Conservation (phyloP, 2,888 invertebrate genomes). For the Rhagium mordax region DNA sequence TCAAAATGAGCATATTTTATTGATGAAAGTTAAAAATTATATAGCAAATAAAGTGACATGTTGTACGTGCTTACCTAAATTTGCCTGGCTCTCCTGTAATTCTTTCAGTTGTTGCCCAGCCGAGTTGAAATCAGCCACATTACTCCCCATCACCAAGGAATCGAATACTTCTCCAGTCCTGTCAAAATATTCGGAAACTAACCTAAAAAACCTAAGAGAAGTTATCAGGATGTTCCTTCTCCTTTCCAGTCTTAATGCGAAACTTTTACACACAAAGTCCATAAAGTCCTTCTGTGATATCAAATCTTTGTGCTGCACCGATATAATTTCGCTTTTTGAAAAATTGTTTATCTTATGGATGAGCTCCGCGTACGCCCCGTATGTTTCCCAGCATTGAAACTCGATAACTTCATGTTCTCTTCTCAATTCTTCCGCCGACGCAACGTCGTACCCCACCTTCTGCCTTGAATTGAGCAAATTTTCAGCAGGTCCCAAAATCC, state of each 20-base stretch:
- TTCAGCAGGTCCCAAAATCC: conserved; percentile 85
- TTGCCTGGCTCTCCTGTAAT: conserved; percentile 75
- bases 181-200: conserved; percentile 82
- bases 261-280: conserved; percentile 86
- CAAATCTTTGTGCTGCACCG: conserved; percentile 74
- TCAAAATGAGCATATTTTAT: no score
- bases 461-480: conserved; percentile 80
- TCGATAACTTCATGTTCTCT: conserved; percentile 84
- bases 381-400: conserved; percentile 84
- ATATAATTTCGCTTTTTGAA: conserved; percentile 68
- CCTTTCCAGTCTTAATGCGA: conserved; percentile 80
- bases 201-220: conserved; percentile 82
- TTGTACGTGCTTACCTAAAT: conserved; percentile 74
- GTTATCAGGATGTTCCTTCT: conserved; percentile 82
- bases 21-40: no score
- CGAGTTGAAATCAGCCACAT: conserved; percentile 73
- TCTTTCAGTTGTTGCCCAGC: conserved; percentile 74
- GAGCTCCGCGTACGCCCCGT: conserved; percentile 84
- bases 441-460: conserved; percentile 82
- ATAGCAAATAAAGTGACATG: not conserved
- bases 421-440: conserved; percentile 81
- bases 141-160: conserved; percentile 76
- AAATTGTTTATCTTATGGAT: conserved; percentile 80
- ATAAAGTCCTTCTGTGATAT: conserved; percentile 84
- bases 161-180: conserved; percentile 79